Percentiles rank a stretch among this genome's conserved stretches.
These are phyloP conservation scores for Brachypteracias leptosomus DNA, from an alignment of 2,113 vertebrate genomes.

Conservation along the genomic window DNA sequence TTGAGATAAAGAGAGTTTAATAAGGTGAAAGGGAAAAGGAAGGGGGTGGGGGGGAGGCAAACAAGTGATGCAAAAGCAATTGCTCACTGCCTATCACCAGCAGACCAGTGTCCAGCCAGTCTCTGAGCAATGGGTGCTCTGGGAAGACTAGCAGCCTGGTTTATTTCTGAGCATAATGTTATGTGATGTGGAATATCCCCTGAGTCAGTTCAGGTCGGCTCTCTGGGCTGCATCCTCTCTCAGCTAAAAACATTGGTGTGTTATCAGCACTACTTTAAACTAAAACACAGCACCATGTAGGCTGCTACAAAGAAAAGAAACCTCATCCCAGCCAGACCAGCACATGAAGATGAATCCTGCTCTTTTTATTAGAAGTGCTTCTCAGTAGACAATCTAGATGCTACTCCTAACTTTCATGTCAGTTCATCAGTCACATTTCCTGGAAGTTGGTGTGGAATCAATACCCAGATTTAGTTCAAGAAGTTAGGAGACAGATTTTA, in stretches of 20 bases:
- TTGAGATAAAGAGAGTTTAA: neutral
- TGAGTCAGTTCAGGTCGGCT: neutral
- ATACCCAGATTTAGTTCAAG: neutral
- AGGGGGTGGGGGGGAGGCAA: neutral
- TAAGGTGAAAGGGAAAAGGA: too few species aligned
- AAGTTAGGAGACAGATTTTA: neutral
- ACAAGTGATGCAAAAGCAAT: neutral
- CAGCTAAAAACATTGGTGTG: neutral
- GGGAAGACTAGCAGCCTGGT: neutral
- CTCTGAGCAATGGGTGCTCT: neutral
- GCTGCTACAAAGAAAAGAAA: neutral
- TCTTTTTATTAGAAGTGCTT: neutral
- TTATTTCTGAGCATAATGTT: neutral
- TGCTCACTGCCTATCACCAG: neutral
- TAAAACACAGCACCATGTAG: rapidly evolving
- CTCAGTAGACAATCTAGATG: neutral
- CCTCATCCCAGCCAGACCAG: neutral
- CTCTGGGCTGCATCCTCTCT: neutral
- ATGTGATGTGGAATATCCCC: neutral
- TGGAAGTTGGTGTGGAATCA: neutral
- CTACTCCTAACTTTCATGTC: neutral
- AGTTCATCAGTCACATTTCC: neutral
- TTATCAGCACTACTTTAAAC: neutral
- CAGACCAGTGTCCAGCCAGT: neutral
- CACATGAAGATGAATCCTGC: neutral